Base-by-base conservation (phyloP, 2,113 vertebrate species). In the Prochilodus magdalenae region DNA sequence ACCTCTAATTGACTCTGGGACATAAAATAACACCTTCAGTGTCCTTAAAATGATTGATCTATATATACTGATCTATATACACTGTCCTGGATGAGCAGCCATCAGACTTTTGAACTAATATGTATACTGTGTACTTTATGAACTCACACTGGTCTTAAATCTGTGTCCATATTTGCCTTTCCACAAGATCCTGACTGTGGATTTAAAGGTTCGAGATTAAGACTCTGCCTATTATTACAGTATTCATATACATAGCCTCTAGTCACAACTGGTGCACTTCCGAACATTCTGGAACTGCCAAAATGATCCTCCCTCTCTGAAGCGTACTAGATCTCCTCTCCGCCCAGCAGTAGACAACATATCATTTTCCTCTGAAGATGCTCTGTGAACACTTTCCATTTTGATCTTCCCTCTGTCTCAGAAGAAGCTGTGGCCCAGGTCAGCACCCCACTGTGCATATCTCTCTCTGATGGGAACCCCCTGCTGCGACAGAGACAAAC, bases 371-470 rank as follows among this genome's bases (percentile, higher is more conserved):
- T 60, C 57, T 26, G 57, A 24, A 60, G 57, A 40, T 71, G 53
- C 77, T 71, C 18, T 60, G 7, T 22, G 53, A 59, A 59, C 29
- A 8, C 30, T 70, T 27, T 27, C 24, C 16, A 57, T 40, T 53
- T 67, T 79, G 77, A 79, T 59, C 29, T 79, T 29, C 24, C 49
- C 16, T 73, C 26, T 51, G 29, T 20, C 29, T 44, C 40, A 29
- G 51, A 60, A 74, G 20, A 24, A 59, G 27, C 24, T 53, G 44
- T 18, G 33, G 44, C 29, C 60, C 47, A 73, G 40, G 79, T 65
- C 16, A 33, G 27, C 22, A 27, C 33, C 70, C 59, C 27, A 55
- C 66, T 79, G 66, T 3, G 30, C 30, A 57, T 70, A 27, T 40
- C 69, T 73, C 20, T 55, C 44, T 73, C 18, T 66, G 79, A 73